Evolutionary conservation across 2,113 vertebrate species (phyloP).

Genomic region (Protomyctophum bolini): DNA sequence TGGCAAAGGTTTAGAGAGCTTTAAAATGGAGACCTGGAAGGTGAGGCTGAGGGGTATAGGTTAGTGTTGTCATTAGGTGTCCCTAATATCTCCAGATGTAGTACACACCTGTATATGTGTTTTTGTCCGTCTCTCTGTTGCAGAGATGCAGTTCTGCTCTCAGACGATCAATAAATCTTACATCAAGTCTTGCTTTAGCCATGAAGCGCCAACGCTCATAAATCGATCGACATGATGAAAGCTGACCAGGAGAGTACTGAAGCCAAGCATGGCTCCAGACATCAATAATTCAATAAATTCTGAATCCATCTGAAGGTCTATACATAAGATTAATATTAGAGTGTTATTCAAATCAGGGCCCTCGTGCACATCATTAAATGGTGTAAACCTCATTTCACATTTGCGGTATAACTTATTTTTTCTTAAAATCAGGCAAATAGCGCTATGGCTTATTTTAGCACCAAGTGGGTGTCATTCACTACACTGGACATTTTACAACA

Average conservation of each 20-base stretch:
- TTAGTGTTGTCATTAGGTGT: constrained; percentile 8
- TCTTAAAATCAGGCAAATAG: no score
- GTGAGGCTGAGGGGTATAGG: no score
- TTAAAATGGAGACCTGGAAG: no score
- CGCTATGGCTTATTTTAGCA: no score
- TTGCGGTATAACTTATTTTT: no score
- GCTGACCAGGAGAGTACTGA: constrained; percentile 6
- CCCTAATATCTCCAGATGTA: background rate
- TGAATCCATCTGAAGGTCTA: background rate
- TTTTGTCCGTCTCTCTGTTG: no score
- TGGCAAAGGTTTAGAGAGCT: background rate
- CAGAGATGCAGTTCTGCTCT: background rate
- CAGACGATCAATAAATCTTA: constrained; percentile 52
- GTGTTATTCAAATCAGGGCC: no score
- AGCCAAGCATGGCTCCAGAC: constrained; percentile 6
- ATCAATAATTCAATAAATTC: constrained; percentile 47
- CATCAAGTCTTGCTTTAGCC: constrained; percentile 32
- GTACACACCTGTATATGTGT: no score
- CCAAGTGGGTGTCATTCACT: no score
- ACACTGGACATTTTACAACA: no score
- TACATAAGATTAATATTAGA: background rate
- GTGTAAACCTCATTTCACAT: no score
- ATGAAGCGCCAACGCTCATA: background rate
- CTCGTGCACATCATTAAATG: no score
- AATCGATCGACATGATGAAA: constrained; percentile 34